These are phyloP conservation scores for Leptopilina myrica DNA, from an alignment of 2,888 invertebrate species.

Conservation along the genomic window DNA sequence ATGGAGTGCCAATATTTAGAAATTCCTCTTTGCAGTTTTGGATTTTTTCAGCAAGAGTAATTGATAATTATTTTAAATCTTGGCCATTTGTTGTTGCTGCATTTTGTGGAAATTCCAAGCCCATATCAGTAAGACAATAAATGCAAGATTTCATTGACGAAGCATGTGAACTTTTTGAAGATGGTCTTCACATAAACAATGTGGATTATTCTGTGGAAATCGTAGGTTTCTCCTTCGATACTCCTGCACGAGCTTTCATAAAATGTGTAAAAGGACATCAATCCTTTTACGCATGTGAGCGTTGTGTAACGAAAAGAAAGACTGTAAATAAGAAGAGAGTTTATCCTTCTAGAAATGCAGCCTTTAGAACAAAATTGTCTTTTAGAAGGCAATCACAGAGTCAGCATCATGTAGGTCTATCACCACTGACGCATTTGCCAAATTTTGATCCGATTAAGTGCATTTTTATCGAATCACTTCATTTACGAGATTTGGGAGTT, in stretches of 20 bases:
- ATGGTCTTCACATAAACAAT: conserved; percentile 42
- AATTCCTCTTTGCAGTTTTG: too few species aligned
- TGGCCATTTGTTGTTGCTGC: too few species aligned
- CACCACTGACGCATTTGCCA: conserved; percentile 25
- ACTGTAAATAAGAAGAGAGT: conserved; percentile 45
- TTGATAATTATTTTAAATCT: too few species aligned
- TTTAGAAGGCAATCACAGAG: conserved; percentile 42
- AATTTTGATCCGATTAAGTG: conserved; percentile 44
- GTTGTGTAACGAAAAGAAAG: conserved; percentile 45
- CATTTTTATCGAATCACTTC: conserved; percentile 45
- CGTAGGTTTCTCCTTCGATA: conserved; percentile 42
- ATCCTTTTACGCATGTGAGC: conserved; percentile 47
- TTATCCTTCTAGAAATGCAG: conserved; percentile 40
- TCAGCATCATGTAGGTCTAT: conserved; percentile 43
- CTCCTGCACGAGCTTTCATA: conserved; percentile 50
- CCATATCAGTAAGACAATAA: conserved; percentile 32
- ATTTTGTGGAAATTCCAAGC: too few species aligned
- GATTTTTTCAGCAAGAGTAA: too few species aligned
- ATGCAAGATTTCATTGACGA: conserved; percentile 49
- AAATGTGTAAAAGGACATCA: conserved; percentile 48
- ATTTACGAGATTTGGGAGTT: conserved; percentile 21
- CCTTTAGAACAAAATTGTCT: conserved; percentile 42
- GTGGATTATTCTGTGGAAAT: conserved; percentile 45
- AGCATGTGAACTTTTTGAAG: conserved; percentile 37
- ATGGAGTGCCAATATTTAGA: too few species aligned